A percentile compares a stretch with the other conserved stretches of the same genome.
Evolutionary conservation across 1,140 invertebrate species (phyloP).

Genomic region (Zaprionus nigranus): DNA sequence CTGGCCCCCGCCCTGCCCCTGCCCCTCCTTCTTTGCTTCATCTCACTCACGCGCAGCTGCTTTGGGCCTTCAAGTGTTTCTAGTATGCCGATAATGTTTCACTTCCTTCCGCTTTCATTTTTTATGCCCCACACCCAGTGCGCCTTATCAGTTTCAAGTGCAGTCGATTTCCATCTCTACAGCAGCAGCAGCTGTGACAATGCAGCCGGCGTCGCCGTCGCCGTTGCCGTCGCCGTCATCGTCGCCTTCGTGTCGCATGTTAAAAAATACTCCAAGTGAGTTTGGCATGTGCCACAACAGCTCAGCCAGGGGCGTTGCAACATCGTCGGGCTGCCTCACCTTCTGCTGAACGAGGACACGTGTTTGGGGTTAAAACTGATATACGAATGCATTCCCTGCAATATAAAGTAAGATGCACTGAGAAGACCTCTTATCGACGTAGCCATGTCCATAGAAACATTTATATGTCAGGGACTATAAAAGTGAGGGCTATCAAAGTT

Average conservation of each 20-base stretch:
- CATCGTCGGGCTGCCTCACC: conserved; percentile 9
- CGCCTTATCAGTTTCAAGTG: conserved; percentile 49
- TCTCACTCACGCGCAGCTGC: conserved; percentile 14
- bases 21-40: background rate
- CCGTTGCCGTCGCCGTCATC: conserved; percentile 3
- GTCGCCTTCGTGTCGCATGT: conserved; percentile 36
- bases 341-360: conserved; percentile 8
- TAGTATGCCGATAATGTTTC: conserved; percentile 54
- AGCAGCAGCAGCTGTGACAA: background rate
- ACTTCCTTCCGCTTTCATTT: conserved; percentile 72
- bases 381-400: background rate
- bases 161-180: conserved; percentile 7
- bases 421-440: too few relatives aligned
- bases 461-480: too few relatives aligned
- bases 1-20: too few relatives aligned
- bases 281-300: conserved; percentile 74
- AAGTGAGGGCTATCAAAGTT: too few relatives aligned
- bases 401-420: background rate
- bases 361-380: background rate
- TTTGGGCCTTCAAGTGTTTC: conserved; percentile 31
- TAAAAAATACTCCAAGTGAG: conserved; percentile 77
- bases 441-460: too few relatives aligned
- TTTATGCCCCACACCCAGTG: conserved; percentile 33
- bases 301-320: conserved; percentile 23
- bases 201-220: too few relatives aligned